Percentiles rank a stretch among this genome's conserved stretches.
Evolutionary conservation across 2,888 invertebrate species (phyloP).

Genomic region (Apodemia hepburni): DNA sequence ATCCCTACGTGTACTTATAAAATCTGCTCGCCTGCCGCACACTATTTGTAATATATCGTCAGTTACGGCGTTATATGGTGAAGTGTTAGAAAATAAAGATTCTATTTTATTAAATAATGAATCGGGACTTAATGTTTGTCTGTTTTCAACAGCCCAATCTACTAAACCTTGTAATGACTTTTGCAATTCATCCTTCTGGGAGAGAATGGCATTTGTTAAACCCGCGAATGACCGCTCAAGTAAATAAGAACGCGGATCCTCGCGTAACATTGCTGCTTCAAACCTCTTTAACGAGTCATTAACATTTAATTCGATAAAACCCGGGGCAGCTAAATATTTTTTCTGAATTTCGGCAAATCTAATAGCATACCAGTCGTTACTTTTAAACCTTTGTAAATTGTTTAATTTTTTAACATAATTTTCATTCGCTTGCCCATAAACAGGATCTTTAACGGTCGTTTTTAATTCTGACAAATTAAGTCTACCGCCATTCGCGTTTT

Average conservation of each 20-base stretch:
- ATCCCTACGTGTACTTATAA: constrained; percentile 19
- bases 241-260: constrained; percentile 21
- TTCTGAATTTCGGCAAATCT: constrained; percentile 22
- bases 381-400: constrained; percentile 17
- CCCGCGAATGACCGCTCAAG: constrained; percentile 20
- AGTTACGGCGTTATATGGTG: constrained; percentile 20
- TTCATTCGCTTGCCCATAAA: constrained; percentile 18
- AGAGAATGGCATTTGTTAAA: constrained; percentile 18
- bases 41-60: constrained; percentile 25
- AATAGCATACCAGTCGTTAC: constrained; percentile 21
- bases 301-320: constrained; percentile 20
- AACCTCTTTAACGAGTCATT: constrained; percentile 20
- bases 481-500: background rate
- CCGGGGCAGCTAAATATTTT: constrained; percentile 23
- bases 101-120: constrained; percentile 21
- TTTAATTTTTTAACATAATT: constrained; percentile 15
- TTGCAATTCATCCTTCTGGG: constrained; percentile 20
- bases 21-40: constrained; percentile 25
- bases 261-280: constrained; percentile 17
- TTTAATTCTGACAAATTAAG: constrained; percentile 20
- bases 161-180: constrained; percentile 17
- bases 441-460: constrained; percentile 21
- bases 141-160: constrained; percentile 19
- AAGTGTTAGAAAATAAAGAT: constrained; percentile 21
- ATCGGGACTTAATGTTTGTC: constrained; percentile 14